A percentile compares a stretch with the other conserved stretches of the same genome.
phyloP scores from a whole-genome alignment of 2,797 vertebrate genomes.

The Pseudochirops cupreus region DNA sequence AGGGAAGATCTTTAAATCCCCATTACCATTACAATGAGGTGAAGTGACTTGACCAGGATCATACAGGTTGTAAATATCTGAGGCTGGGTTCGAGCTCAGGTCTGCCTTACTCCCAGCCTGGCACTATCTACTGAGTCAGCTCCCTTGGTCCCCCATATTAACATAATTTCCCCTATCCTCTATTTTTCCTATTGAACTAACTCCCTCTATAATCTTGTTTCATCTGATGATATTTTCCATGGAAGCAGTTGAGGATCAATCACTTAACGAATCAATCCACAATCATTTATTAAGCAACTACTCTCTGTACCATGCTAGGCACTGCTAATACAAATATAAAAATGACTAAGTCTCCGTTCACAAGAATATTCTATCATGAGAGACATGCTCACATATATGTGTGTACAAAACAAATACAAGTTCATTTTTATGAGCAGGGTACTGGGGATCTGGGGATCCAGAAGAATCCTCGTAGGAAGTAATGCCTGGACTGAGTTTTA shows the following conservation, averaged over 20 bases:
- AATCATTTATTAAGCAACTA: neutral
- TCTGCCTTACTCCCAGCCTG: neutral
- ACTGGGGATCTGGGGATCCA: too few species aligned
- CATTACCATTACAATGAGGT: too few species aligned
- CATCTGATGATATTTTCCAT: neutral
- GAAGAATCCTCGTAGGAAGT: neutral
- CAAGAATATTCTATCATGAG: neutral
- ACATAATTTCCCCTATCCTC: neutral
- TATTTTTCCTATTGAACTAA: neutral
- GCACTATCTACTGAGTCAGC: neutral
- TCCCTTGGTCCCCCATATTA: neutral
- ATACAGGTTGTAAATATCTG: neutral
- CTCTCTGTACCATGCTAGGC: neutral
- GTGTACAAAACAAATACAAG: neutral
- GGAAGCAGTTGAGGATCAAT: neutral
- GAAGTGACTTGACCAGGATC: neutral
- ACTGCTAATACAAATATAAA: neutral
- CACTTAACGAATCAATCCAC: neutral
- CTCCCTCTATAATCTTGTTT: neutral
- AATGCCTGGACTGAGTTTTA: neutral
- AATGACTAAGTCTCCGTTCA: neutral
- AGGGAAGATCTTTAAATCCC: too few species aligned
- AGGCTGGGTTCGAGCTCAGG: neutral
- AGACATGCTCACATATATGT: neutral
- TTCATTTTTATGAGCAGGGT: neutral